Percentiles rank a stretch among this genome's conserved stretches.
Conservation (phyloP, 1,140 invertebrate species). For the Nymphalis io region DNA sequence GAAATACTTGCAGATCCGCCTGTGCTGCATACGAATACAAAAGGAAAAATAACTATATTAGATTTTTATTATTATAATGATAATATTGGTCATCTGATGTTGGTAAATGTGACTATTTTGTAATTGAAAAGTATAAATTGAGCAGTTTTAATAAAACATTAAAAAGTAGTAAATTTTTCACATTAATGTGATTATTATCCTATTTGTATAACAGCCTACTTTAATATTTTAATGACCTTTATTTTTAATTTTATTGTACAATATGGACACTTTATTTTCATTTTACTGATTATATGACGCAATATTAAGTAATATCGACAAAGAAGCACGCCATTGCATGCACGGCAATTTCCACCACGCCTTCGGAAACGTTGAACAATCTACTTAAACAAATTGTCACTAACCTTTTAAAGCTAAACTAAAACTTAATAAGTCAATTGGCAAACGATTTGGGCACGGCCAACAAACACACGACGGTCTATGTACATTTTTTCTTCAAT, state of each 20-base stretch:
- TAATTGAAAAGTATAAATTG: neutral
- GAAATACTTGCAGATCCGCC: slow-evolving; percentile 41
- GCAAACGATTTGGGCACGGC: slow-evolving; percentile 44
- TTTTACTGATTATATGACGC: slow-evolving; percentile 10
- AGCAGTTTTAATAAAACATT: neutral
- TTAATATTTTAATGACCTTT: neutral
- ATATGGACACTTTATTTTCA: neutral
- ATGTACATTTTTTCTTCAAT: slow-evolving; percentile 38
- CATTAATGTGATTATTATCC: neutral
- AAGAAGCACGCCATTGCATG: slow-evolving; percentile 17
- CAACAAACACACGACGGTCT: slow-evolving; percentile 23
- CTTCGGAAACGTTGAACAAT: neutral
- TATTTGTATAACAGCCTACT: neutral
- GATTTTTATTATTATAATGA: slow-evolving; percentile 30
- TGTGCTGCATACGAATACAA: slow-evolving; percentile 51
- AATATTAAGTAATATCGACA: slow-evolving; percentile 14
- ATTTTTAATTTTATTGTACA: neutral
- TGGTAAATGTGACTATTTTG: no score
- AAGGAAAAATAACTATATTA: slow-evolving; percentile 6
- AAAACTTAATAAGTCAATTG: slow-evolving; percentile 40
- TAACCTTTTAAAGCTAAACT: slow-evolving; percentile 49
- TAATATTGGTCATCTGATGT: neutral
- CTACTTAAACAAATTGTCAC: slow-evolving; percentile 41
- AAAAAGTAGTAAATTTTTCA: neutral
- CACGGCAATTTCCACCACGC: slow-evolving; percentile 24